Evolutionary conservation across 2,113 vertebrate species (phyloP), one percentile per base, ranked within the genome.

Genomic region (Neolamprologus caudopunctatus): DNA sequence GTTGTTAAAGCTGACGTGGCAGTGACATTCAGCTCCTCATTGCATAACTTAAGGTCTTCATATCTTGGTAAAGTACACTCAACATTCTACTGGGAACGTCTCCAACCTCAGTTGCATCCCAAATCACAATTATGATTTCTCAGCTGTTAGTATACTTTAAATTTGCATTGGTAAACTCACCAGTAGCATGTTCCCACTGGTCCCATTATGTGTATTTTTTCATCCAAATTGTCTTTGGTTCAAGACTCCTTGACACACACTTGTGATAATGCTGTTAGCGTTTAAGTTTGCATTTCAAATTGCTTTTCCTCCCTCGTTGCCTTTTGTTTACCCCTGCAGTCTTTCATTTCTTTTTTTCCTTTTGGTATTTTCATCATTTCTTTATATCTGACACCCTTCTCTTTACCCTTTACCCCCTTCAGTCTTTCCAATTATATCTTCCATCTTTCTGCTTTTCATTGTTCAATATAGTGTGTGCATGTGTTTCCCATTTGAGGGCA

Each of bases 241-340:
- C 24, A 55, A 71, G 57, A 61, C 80, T 85, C 73, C 73, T 80
- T 87, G 73, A 88, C 63, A 82, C 11, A 9, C 88, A 57, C 63
- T 90, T 87, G 61, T 79, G 71, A 88, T 85, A 66, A 68, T 42
- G 83, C 91, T 84, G 24, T 55, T 17, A 79, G 89, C 54, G 1
- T 91, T 85, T 51, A 78, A 81, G 81, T 88, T 92, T 90, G 91
- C 89, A 91, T 93, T 92, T 92, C 83, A 81, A 91, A 87, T 86
- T 85, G 84, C 47, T 91, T 84, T 79, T 78, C 45, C 81, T 88
- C 85, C 80, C 68, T 85, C 4, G 55, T 61, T 83, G 73, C 71
- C 57, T 82, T 93, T 82, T 92, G 88, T 94, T 92, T 85, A 91
- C 78, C 82, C 90, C 90, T 86, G 79, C 78, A 92, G 87, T 92